These are phyloP conservation scores for Bungarus multicinctus DNA, from an alignment of 2,113 vertebrate species.

Conservation along the genomic window DNA sequence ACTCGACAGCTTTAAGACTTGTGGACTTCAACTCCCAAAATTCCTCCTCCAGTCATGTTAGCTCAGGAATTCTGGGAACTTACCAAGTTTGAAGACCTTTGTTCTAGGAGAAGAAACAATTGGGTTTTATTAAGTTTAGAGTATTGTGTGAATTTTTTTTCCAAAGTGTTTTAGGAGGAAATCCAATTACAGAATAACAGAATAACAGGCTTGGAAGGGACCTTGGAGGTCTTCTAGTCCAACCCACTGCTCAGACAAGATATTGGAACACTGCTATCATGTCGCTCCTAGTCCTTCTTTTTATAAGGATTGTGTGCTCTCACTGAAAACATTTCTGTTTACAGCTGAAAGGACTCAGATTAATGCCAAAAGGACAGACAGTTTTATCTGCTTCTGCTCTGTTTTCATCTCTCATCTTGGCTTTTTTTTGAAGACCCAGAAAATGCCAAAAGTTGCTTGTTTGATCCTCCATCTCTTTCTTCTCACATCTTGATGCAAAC, in stretches of 20 bases:
- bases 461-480: background rate
- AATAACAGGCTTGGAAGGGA: background rate
- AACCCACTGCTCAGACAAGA: background rate
- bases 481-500: background rate
- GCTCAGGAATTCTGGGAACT: no score
- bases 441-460: background rate
- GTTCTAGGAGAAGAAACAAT: background rate
- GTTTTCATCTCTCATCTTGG: background rate
- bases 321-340: background rate
- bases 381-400: background rate
- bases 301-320: background rate
- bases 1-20: no score
- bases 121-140: background rate
- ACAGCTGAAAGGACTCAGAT: background rate
- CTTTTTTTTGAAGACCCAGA: background rate
- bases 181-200: background rate
- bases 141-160: background rate
- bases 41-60: no score
- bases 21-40: no score
- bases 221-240: background rate
- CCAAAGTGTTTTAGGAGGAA: background rate
- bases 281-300: background rate
- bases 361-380: background rate
- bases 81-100: no score
- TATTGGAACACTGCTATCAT: background rate